Percentiles rank a stretch among this genome's conserved stretches.
phyloP scores from a whole-genome alignment of 2,113 vertebrate genomes.

The Bubo scandiacus region DNA sequence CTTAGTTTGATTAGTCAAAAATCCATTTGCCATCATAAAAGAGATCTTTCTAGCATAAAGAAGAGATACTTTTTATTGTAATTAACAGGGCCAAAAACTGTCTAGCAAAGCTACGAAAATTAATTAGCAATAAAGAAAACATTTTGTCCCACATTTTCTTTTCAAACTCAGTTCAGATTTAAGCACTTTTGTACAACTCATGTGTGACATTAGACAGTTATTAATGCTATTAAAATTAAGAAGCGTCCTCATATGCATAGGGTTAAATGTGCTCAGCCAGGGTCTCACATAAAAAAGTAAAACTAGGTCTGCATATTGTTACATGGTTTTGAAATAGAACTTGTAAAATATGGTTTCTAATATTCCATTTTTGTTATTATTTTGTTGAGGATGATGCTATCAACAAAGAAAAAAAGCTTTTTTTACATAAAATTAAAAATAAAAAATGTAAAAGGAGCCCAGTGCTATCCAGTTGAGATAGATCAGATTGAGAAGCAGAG shows the following conservation, averaged over 20 bases:
- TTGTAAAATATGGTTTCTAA: not conserved
- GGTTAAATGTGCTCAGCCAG: not conserved
- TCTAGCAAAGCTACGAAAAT: not conserved
- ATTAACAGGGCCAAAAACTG: not conserved
- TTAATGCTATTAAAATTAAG: not conserved
- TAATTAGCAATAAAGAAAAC: not conserved
- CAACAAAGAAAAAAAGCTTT: not conserved
- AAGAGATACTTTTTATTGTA: not conserved
- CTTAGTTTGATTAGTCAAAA: not conserved
- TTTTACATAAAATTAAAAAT: not conserved
- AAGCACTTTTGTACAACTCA: not conserved
- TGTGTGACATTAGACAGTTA: not conserved
- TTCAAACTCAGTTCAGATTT: not conserved
- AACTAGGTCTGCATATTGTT: not conserved
- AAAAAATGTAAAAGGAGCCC: not conserved
- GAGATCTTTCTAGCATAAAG: not conserved
- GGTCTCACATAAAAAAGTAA: not conserved
- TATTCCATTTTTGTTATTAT: not conserved
- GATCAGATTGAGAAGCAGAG: not conserved
- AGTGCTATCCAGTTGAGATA: not conserved
- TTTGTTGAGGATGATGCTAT: not conserved
- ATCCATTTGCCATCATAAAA: not conserved
- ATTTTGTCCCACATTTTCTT: not conserved
- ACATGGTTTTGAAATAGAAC: not conserved
- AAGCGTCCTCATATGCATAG: not conserved